Evolutionary conservation across 2,888 invertebrate species (phyloP).

Genomic region (Zhengitettix transpicula): DNA sequence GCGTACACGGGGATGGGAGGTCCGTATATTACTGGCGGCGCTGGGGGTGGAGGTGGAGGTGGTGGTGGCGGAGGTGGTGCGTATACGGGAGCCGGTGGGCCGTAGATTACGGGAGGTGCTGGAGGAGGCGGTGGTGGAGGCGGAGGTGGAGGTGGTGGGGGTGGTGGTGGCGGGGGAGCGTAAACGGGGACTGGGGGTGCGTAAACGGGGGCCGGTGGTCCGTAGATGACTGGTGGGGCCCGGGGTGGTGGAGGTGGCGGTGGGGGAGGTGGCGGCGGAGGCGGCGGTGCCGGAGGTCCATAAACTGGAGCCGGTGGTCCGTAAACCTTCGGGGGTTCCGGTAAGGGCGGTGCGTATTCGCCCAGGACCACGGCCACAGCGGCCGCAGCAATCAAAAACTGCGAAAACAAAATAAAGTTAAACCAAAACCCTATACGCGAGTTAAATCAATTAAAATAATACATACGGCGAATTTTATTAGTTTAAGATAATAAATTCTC

Average conservation of each 20-base stretch:
- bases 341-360: not conserved
- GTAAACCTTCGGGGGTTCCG: not conserved
- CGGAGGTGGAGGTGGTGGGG: slow-evolving; percentile 2
- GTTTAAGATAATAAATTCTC: too few species aligned
- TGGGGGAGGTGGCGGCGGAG: not conserved
- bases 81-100: slow-evolving; percentile 1
- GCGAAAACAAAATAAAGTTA: not conserved
- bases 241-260: not conserved
- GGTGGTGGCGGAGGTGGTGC: slow-evolving; percentile 1
- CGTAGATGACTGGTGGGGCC: not conserved
- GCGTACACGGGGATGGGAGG: not conserved
- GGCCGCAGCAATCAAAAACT: not conserved
- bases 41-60: not conserved
- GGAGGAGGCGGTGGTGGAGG: slow-evolving; percentile 4
- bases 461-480: too few species aligned
- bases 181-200: not conserved
- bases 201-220: not conserved
- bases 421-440: too few species aligned
- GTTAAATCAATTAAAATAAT: too few species aligned
- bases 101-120: not conserved
- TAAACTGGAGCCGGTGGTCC: not conserved
- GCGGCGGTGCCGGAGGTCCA: slow-evolving; percentile 1
- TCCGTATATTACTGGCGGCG: not conserved
- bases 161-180: slow-evolving; percentile 1
- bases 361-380: not conserved